Conservation (phyloP, 2,113 vertebrate species). For the Pelecanus crispus region DNA sequence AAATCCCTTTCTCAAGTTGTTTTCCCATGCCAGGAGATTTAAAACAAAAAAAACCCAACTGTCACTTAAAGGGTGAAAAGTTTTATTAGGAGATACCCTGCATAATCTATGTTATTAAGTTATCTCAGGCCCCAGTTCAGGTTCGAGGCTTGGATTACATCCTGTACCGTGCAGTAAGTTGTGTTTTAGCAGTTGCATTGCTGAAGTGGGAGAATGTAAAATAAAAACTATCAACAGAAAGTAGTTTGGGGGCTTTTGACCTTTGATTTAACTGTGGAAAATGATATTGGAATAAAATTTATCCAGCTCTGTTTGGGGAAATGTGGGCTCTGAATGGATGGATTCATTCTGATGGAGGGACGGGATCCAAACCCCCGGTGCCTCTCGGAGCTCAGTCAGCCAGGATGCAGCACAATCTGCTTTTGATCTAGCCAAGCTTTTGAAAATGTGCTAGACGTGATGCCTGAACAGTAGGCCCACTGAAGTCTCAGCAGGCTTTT, state of each 20-base stretch:
- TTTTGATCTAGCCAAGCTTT: not conserved
- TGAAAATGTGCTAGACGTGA: not conserved
- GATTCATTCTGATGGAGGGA: not conserved
- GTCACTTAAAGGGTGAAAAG: not conserved
- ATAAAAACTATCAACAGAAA: not conserved
- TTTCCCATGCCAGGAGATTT: not conserved
- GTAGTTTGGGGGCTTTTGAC: not conserved
- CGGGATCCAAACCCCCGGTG: not conserved
- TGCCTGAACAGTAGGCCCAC: not conserved
- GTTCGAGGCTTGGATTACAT: not conserved
- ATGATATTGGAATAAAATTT: not conserved
- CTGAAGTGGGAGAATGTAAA: not conserved
- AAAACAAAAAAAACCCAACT: not conserved
- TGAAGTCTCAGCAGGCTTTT: not conserved
- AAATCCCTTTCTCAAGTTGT: not conserved
- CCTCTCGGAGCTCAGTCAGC: not conserved
- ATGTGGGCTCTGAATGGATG: not conserved
- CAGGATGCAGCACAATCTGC: not conserved
- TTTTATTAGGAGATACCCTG: not conserved
- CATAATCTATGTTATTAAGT: not conserved
- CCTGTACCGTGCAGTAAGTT: rapidly evolving
- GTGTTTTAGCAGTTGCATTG: not conserved
- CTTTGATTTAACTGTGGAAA: not conserved
- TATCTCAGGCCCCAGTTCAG: not conserved
- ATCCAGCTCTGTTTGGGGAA: not conserved